Evolutionary conservation across 2,113 vertebrate species (phyloP), one percentile per base, ranked within the genome.

Genomic region (Nestor notabilis): DNA sequence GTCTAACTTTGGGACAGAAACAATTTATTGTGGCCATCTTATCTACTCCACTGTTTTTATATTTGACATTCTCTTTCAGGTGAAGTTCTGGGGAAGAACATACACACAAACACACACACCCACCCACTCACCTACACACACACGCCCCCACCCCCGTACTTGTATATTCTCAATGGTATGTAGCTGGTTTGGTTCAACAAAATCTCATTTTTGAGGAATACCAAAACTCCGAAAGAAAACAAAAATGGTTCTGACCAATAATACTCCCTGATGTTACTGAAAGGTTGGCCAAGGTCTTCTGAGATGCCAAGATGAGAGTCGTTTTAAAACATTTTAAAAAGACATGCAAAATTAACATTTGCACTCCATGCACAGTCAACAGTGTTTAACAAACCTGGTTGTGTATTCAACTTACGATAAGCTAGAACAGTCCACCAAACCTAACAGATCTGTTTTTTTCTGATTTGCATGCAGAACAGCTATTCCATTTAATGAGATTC

Each of bases 121-220:
- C n/a, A n/a, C 28, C 8, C 12, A 2, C 7, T 55, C 11, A 28
- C 8, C 1, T 7, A 2, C 5, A 5, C 3, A 39, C 11, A 4
- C 3, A 8, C 27, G 3, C 14, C 8, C 14, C 33, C 1, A 0
- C 9, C 4, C 3, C 1, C 1, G 2, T n/a, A 46, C 50, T 68
- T 80, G 27, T 5, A 37, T 49, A 83, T 44, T 82, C 9, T 50
- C 21, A 68, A 41, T 0, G 2, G 39, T 33, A 52, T 35, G 21
- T 58, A 23, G 21, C 33, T 35, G 23, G 18, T 47, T 83, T 55
- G 6, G 3, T 37, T 78, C n/a, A 75, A 55, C 17, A 63, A 74
- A 35, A 43, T 47, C 8, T n/a, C 16, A 17, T 25, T 41, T 79
- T 41, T 58, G 90, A 43, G 64, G 55, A 68, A 58, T 47, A 58